phyloP scores from a whole-genome alignment of 2,797 vertebrate species.

The Pseudopleuronectes americanus region DNA sequence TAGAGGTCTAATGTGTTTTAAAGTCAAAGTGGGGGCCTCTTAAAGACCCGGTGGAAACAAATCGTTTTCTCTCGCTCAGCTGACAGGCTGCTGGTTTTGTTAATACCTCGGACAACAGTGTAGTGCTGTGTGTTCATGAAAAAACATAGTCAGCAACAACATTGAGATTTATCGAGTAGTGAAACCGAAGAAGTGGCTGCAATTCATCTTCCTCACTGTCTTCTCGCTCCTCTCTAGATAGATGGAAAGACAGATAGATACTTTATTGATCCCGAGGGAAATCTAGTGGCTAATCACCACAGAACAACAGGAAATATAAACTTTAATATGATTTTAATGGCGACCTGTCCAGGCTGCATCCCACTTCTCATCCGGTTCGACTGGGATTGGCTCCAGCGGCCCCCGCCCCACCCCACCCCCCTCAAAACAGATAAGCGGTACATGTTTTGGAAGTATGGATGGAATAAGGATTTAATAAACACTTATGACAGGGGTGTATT shows the following conservation, averaged over 20 bases:
- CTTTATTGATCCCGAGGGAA: too few relatives aligned
- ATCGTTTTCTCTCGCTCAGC: constrained; percentile 49
- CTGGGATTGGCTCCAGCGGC: too few relatives aligned
- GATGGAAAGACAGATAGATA: not conserved
- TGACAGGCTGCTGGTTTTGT: constrained; percentile 43
- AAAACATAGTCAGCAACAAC: constrained; percentile 24
- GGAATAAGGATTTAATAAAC: not conserved
- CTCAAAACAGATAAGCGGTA: too few relatives aligned
- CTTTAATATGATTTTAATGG: not conserved
- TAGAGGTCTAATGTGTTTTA: constrained; percentile 59
- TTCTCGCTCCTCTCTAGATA: not conserved
- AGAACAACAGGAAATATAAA: not conserved
- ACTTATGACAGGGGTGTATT: not conserved
- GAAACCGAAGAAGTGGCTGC: not conserved
- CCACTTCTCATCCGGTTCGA: too few relatives aligned
- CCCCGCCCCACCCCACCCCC: too few relatives aligned
- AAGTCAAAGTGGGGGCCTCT: constrained; percentile 53
- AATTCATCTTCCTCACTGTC: constrained; percentile 22
- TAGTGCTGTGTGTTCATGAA: constrained; percentile 35
- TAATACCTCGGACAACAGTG: constrained; percentile 47
- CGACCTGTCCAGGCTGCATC: too few relatives aligned
- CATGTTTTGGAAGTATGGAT: too few relatives aligned
- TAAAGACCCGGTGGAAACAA: constrained; percentile 54
- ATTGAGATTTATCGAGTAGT: constrained; percentile 30
- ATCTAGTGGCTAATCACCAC: not conserved